Evolutionary conservation across 2,797 vertebrate genomes (phyloP), one percentile per base, ranked within the genome.

Genomic region (Sibirionetta formosa): DNA sequence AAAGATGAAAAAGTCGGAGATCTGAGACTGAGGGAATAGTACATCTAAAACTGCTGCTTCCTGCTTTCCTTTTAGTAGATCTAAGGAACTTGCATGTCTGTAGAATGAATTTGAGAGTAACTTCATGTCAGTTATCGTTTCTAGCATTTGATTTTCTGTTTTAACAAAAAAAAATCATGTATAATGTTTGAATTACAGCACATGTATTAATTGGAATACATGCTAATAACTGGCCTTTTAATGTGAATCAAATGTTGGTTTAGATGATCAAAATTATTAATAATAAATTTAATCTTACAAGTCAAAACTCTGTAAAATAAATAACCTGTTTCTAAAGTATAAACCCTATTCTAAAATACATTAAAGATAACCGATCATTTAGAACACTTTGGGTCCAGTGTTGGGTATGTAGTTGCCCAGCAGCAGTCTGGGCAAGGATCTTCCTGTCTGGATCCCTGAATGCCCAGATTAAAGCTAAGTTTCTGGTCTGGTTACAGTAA

Each of bases 251-350:
- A 94, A 91, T 57, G 7, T 95, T 91, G 42, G 40, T 90, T 95
- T 83, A 93, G 42, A 91, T 66, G 86, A 85, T 97, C 82, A 91
- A 93, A 72, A 88, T 82, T 75, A 93, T 75, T 88, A 78, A 46
- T 88, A 95, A 86, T 46, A 95, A 96, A 93, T 58, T 58, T 87
- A 35, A 26, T 86, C 46, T 97, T 96, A 88, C 87, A 89, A 95
- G 70, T 91, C 92, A 92, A 94, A 96, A 86, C 53, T 90, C 54
- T 46, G 46, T 93, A 95, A 97, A 97, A 96, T 97, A 97, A 96
- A 97, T 97, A 97, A 97, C 84, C 65, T 83, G 81, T 89, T 94
- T 94, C 95, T 96, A 97, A 87, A 33, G 66, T 93, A 96, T 79
- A 95, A 93, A 96, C 68, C 88, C 94, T 96, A 95, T 69, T 87